Evolutionary conservation across 2,888 invertebrate genomes (phyloP).

Genomic region (Syrista parreyssii): DNA sequence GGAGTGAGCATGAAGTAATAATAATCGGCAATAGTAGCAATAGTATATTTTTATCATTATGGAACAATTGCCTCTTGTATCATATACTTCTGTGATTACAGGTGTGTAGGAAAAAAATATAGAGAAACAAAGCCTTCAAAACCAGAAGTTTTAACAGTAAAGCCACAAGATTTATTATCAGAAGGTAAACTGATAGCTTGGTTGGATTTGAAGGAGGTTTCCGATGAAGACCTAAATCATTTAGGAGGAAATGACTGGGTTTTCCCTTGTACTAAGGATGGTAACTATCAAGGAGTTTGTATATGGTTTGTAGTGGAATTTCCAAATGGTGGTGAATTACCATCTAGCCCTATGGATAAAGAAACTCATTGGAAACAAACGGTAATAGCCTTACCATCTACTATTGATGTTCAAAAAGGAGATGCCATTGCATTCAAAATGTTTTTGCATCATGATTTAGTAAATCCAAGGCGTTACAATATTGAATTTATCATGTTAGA

Average conservation of each 20-base stretch:
- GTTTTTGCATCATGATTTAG: constrained; percentile 69
- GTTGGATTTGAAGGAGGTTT: constrained; percentile 76
- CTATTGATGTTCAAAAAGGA: constrained; percentile 69
- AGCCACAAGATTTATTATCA: constrained; percentile 72
- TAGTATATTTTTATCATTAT: constrained; percentile 8
- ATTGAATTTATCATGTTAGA: constrained; percentile 79
- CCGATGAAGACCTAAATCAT: constrained; percentile 71
- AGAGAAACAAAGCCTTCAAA: constrained; percentile 73
- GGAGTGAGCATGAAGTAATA: constrained; percentile 80
- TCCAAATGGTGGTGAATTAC: constrained; percentile 69
- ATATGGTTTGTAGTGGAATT: constrained; percentile 86
- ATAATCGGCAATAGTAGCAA: background rate
- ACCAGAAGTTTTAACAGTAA: constrained; percentile 74
- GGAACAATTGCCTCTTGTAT: too few species aligned
- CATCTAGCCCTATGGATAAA: constrained; percentile 71
- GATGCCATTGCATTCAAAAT: constrained; percentile 80
- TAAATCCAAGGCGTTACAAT: constrained; percentile 73
- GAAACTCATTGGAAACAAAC: constrained; percentile 83
- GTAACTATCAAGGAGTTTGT: constrained; percentile 79
- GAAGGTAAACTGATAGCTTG: constrained; percentile 75
- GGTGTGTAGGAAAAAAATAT: constrained; percentile 72
- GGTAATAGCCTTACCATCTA: constrained; percentile 78
- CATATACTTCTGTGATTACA: constrained; percentile 17
- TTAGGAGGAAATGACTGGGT: constrained; percentile 73
- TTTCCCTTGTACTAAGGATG: constrained; percentile 66